Evolutionary conservation across 2,888 invertebrate genomes (phyloP).

Genomic region (Saturnia japonica): DNA sequence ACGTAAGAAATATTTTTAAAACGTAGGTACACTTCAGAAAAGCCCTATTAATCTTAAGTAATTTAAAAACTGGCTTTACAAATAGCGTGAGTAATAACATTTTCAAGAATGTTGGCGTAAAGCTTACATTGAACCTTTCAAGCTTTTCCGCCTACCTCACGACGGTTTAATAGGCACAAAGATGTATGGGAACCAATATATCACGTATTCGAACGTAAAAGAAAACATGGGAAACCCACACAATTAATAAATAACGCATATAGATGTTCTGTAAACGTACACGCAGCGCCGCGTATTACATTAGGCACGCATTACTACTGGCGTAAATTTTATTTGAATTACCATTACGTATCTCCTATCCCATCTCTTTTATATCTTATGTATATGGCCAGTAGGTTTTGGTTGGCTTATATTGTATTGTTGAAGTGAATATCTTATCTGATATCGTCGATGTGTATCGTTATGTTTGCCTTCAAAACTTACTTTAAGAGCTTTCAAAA

Average conservation of each 20-base stretch:
- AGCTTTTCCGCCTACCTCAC: conserved; percentile 6
- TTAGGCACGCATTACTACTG: conserved; percentile 6
- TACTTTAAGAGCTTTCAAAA: background rate
- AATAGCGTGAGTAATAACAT: background rate
- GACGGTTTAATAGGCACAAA: conserved; percentile 8
- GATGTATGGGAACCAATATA: conserved; percentile 11
- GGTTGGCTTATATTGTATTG: background rate
- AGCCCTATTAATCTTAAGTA: background rate
- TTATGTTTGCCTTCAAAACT: background rate
- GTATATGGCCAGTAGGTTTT: background rate
- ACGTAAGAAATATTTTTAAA: no score
- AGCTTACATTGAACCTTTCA: background rate
- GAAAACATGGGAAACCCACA: conserved; percentile 14
- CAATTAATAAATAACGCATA: conserved; percentile 13
- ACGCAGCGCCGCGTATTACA: conserved; percentile 5
- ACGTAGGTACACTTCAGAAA: no score
- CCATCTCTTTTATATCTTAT: conserved; percentile 1
- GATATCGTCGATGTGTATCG: background rate
- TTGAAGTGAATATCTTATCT: background rate
- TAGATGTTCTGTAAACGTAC: conserved; percentile 14
- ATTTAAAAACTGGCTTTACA: background rate
- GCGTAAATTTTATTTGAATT: conserved; percentile 7
- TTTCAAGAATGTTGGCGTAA: background rate
- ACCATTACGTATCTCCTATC: background rate
- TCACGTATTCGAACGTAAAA: conserved; percentile 12